Conservation (phyloP, 2,113 vertebrate genomes). For the Epinephelus fuscoguttatus region DNA sequence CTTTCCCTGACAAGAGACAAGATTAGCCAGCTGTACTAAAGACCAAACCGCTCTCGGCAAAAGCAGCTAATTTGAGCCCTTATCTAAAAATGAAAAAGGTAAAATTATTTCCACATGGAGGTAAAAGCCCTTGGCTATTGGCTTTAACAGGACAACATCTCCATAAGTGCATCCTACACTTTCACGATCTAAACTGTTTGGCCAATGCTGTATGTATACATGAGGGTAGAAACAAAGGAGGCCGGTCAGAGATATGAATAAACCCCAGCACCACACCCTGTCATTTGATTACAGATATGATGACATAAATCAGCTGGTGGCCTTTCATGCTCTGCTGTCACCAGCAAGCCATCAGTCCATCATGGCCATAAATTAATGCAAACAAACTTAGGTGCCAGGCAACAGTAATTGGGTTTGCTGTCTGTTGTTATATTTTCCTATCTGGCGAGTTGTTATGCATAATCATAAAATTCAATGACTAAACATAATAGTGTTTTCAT, state of each 20-base stretch:
- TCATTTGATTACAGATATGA: conserved; percentile 68
- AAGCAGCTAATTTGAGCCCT: conserved; percentile 59
- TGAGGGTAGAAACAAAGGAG: conserved; percentile 32
- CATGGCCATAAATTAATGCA: conserved; percentile 71
- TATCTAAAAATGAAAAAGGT: conserved; percentile 56
- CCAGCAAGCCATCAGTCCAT: conserved; percentile 47
- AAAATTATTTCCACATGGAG: conserved; percentile 50
- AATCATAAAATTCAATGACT: conserved; percentile 82
- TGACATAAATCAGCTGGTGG: conserved; percentile 68
- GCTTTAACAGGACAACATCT: conserved; percentile 30
- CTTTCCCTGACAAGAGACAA: conserved; percentile 62
- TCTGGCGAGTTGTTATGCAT: conserved; percentile 69
- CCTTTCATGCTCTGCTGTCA: conserved; percentile 60
- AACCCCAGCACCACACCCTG: conserved; percentile 48
- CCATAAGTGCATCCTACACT: conserved; percentile 6
- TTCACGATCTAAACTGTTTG: conserved; percentile 6
- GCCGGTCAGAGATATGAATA: conserved; percentile 41
- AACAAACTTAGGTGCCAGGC: conserved; percentile 65
- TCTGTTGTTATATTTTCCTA: conserved; percentile 72
- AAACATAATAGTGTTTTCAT: conserved; percentile 78
- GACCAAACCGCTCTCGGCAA: conserved; percentile 36
- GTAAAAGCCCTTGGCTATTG: conserved; percentile 29
- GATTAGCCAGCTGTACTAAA: conserved; percentile 65
- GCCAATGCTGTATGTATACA: conserved; percentile 10
- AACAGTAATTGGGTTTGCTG: conserved; percentile 74